These are phyloP conservation scores for Aspidiotus destructor DNA, from an alignment of 2,888 invertebrate species.

Conservation along the genomic window DNA sequence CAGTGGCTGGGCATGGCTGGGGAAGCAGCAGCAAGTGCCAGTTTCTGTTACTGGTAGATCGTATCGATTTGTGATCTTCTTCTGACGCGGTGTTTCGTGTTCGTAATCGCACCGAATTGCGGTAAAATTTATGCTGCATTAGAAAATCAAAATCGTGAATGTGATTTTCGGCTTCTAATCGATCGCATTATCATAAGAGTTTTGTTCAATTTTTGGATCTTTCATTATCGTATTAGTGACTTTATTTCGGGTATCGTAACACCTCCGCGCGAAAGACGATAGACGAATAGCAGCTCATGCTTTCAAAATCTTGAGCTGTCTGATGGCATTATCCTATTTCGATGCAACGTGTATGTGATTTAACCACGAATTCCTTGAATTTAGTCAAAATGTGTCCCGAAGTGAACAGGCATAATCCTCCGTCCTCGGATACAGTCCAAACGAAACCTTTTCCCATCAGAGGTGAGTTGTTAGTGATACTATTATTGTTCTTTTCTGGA, in stretches of 20 bases:
- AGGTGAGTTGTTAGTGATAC: conserved; percentile 45
- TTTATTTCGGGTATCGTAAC: background rate
- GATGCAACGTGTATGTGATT: conserved; percentile 29
- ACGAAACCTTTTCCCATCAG: conserved; percentile 81
- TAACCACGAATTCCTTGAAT: conserved; percentile 22
- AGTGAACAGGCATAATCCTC: conserved; percentile 52
- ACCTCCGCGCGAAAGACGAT: no score
- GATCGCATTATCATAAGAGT: background rate
- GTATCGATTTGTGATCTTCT: no score
- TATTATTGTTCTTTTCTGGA: no score
- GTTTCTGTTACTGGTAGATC: no score
- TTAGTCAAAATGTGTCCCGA: conserved; percentile 52
- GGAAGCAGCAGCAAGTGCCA: no score
- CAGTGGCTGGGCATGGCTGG: no score
- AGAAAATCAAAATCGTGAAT: no score
- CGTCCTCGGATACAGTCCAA: conserved; percentile 60
- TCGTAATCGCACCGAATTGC: no score
- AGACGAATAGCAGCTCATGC: background rate
- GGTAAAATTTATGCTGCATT: no score
- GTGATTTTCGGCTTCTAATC: no score
- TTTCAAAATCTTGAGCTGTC: conserved; percentile 17
- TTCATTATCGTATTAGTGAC: background rate
- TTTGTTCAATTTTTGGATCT: background rate
- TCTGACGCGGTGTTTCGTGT: no score
- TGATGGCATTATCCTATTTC: conserved; percentile 19